Conservation (phyloP, 2,113 vertebrate genomes). For the Orcinus orca region DNA sequence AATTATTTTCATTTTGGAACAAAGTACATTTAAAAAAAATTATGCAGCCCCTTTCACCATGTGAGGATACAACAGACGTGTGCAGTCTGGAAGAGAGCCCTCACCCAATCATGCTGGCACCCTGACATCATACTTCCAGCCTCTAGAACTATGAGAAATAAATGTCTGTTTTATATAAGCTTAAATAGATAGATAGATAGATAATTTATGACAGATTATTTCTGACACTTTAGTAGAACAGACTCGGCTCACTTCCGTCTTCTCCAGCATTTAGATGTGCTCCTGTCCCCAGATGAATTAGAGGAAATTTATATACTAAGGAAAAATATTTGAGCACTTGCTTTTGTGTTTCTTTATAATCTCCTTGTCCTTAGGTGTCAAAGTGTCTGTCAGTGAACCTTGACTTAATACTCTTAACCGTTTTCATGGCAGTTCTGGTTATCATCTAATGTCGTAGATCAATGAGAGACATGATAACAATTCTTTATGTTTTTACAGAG, state of each 20-base stretch:
- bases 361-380: background rate
- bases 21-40: background rate
- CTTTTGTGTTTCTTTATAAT: background rate
- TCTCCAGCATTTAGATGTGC: background rate
- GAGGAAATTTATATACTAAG: background rate
- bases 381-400: background rate
- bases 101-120: background rate
- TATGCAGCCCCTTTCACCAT: background rate
- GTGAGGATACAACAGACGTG: background rate
- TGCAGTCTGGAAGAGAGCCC: background rate
- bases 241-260: background rate
- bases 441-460: background rate
- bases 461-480: background rate
- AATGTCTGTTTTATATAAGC: background rate
- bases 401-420: background rate
- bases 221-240: background rate
- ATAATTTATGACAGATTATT: background rate
- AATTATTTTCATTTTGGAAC: background rate
- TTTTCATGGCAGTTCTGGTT: background rate
- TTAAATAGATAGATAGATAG: background rate
- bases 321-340: background rate
- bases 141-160: background rate
- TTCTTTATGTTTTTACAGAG: background rate
- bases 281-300: background rate
- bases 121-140: background rate